phyloP scores from a whole-genome alignment of 2,888 invertebrate species.

The Tetramorium bicarinatum region DNA sequence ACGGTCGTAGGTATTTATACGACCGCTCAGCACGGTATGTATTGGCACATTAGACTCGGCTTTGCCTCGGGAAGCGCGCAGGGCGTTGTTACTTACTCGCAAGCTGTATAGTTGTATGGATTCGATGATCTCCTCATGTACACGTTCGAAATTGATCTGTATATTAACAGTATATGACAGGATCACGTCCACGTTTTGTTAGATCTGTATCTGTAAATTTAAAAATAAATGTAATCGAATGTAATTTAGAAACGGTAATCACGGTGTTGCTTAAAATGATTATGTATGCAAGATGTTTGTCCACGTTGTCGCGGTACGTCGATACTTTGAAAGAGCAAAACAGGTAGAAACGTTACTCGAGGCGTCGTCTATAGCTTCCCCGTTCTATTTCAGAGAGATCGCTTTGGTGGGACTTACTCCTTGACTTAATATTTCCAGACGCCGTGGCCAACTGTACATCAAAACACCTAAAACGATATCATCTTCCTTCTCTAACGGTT shows the following conservation, averaged over 20 bases:
- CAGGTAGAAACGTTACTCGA: conserved; percentile 48
- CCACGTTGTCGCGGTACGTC: neutral
- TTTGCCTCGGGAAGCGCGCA: conserved; percentile 33
- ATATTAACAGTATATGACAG: neutral
- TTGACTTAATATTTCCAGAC: conserved; percentile 78
- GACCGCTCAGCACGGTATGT: conserved; percentile 84
- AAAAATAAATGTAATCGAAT: neutral
- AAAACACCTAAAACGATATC: conserved; percentile 44
- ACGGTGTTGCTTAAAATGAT: neutral
- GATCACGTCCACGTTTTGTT: neutral
- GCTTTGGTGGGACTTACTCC: conserved; percentile 73
- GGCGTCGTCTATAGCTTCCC: conserved; percentile 59
- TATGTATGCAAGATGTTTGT: neutral
- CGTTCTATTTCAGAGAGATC: conserved; percentile 78
- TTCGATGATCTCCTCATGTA: neutral
- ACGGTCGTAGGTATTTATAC: conserved; percentile 80
- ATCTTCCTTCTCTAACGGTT: conserved; percentile 74
- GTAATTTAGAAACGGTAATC: conserved; percentile 8
- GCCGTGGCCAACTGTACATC: conserved; percentile 68
- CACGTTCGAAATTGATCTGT: neutral
- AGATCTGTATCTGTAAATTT: neutral
- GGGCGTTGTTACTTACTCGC: conserved; percentile 14
- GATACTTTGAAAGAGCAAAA: neutral
- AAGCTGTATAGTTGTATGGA: neutral
- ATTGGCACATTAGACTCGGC: conserved; percentile 76